These are phyloP conservation scores for Aphrophora alni DNA, from an alignment of 2,888 invertebrate species.

Conservation along the genomic window DNA sequence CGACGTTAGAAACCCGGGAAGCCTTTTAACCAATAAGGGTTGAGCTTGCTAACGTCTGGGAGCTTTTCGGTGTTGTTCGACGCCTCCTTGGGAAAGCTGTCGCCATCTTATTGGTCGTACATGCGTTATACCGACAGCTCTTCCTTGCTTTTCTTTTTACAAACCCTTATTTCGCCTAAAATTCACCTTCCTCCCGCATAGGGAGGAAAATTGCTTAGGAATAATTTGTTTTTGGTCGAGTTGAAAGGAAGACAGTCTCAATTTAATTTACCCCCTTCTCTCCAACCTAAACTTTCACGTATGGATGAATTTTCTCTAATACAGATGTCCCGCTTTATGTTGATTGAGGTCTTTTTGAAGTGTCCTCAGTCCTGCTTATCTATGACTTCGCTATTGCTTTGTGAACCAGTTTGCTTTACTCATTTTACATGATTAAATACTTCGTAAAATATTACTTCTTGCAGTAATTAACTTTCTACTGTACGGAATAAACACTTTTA, in stretches of 20 bases:
- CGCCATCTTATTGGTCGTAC: slow-evolving; percentile 39
- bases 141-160: not conserved
- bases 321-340: slow-evolving; percentile 2
- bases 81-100: slow-evolving; percentile 34
- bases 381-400: not conserved
- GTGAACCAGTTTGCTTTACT: not conserved
- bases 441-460: no score
- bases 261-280: slow-evolving; percentile 34
- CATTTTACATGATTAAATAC: not conserved
- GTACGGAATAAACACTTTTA: not conserved
- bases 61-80: slow-evolving; percentile 31
- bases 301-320: not conserved
- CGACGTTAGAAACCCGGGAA: slow-evolving; percentile 38
- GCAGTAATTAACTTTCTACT: not conserved
- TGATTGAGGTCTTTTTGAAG: slow-evolving; percentile 36
- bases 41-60: slow-evolving; percentile 26
- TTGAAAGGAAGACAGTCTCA: slow-evolving; percentile 35
- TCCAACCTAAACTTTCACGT: not conserved
- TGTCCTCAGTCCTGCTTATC: slow-evolving; percentile 14
- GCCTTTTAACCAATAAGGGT: slow-evolving; percentile 43
- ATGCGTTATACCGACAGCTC: slow-evolving; percentile 2
- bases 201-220: slow-evolving; percentile 38
- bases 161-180: not conserved
- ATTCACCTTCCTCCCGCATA: not conserved
- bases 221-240: slow-evolving; percentile 37